Percentiles rank a stretch among this genome's conserved stretches.
These are phyloP conservation scores for Panulirus ornatus DNA, from an alignment of 1,140 invertebrate species.

Conservation along the genomic window DNA sequence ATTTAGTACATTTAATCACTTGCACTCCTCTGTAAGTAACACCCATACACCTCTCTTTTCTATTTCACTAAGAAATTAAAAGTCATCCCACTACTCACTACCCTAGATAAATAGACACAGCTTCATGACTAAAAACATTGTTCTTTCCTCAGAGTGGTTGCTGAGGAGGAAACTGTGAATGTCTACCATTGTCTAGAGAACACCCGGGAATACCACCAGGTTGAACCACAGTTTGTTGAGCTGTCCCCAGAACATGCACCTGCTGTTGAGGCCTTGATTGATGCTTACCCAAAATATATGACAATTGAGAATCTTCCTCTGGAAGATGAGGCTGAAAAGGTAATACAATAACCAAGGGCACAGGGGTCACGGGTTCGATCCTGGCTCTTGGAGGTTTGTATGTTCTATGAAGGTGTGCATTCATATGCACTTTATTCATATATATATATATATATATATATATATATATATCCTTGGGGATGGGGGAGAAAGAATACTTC, in stretches of 20 bases:
- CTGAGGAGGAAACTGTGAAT: constrained; percentile 83
- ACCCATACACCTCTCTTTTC: no score
- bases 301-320: constrained; percentile 85
- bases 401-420: no score
- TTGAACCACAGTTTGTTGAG: constrained; percentile 88
- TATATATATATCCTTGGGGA: no score
- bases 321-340: constrained; percentile 82
- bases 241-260: constrained; percentile 83
- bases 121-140: background rate
- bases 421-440: no score
- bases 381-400: no score
- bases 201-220: constrained; percentile 88
- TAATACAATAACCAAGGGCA: no score
- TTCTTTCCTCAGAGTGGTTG: constrained; percentile 82
- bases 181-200: constrained; percentile 92
- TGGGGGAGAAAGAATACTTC: no score
- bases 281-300: constrained; percentile 87
- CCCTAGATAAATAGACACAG: background rate
- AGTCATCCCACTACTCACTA: no score
- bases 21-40: no score
- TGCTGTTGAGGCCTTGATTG: constrained; percentile 85
- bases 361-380: no score
- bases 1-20: no score
- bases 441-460: background rate
- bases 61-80: no score